phyloP scores from a whole-genome alignment of 2,888 invertebrate species.

The Cataglyphis altisquamis region DNA sequence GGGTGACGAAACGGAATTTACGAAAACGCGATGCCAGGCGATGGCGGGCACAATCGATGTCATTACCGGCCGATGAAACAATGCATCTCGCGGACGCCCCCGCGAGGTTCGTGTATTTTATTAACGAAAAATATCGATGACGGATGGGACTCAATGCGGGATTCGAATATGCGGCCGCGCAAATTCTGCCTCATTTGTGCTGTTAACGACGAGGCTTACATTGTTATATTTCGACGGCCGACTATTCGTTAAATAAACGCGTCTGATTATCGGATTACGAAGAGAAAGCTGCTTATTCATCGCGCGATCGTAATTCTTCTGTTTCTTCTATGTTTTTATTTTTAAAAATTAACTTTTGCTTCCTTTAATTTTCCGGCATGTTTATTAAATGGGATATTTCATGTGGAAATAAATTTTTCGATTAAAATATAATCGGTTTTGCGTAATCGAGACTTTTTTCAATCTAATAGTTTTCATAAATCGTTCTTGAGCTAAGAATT shows the following conservation, averaged over 20 bases:
- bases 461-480: neutral
- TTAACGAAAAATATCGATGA: slow-evolving; percentile 44
- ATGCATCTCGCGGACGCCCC: slow-evolving; percentile 11
- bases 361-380: neutral
- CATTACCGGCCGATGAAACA: slow-evolving; percentile 45
- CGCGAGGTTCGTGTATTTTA: slow-evolving; percentile 32
- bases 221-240: slow-evolving; percentile 34
- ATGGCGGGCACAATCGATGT: slow-evolving; percentile 35
- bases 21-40: slow-evolving; percentile 40
- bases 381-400: neutral
- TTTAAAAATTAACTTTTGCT: slow-evolving; percentile 14
- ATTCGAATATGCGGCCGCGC: neutral
- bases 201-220: slow-evolving; percentile 30
- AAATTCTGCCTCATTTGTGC: neutral
- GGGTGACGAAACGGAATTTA: slow-evolving; percentile 45
- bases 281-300: slow-evolving; percentile 31
- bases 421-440: slow-evolving; percentile 8
- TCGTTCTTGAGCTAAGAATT: neutral
- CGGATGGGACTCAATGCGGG: slow-evolving; percentile 1
- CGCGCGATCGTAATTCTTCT: slow-evolving; percentile 1
- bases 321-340: slow-evolving; percentile 22
- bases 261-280: neutral
- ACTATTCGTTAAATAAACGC: slow-evolving; percentile 30
- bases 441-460: neutral
- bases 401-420: neutral